These are phyloP conservation scores for Nesoenas mayeri DNA, from an alignment of 2,113 vertebrate genomes.

Conservation along the genomic window DNA sequence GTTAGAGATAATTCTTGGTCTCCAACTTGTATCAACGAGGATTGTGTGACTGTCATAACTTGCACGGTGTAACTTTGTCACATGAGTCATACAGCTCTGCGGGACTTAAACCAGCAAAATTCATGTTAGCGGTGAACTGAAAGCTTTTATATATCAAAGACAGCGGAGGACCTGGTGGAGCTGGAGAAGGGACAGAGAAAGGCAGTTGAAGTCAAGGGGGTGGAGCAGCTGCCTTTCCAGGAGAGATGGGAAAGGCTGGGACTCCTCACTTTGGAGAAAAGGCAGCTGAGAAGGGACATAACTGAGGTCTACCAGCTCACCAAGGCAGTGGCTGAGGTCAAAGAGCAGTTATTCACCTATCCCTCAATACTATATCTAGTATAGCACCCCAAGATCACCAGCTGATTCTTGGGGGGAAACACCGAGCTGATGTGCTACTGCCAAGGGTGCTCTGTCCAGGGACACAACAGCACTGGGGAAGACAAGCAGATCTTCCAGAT, in stretches of 20 bases:
- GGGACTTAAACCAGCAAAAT: not conserved
- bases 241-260: not conserved
- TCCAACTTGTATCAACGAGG: not conserved
- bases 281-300: not conserved
- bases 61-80: not conserved
- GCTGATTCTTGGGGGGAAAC: not conserved
- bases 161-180: not conserved
- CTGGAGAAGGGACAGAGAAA: not conserved
- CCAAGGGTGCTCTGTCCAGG: not conserved
- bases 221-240: not conserved
- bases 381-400: not conserved
- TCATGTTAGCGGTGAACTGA: not conserved
- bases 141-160: not conserved
- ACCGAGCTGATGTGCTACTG: not conserved
- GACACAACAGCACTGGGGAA: not conserved
- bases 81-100: not conserved
- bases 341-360: not conserved
- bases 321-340: not conserved
- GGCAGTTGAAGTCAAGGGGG: not conserved
- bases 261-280: not conserved
- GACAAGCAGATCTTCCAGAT: not conserved
- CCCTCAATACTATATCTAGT: fast-evolving
- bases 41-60: not conserved
- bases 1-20: not conserved
- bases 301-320: not conserved